Evolutionary conservation across 2,888 invertebrate genomes (phyloP).

Genomic region (Synanthedon vespiformis): DNA sequence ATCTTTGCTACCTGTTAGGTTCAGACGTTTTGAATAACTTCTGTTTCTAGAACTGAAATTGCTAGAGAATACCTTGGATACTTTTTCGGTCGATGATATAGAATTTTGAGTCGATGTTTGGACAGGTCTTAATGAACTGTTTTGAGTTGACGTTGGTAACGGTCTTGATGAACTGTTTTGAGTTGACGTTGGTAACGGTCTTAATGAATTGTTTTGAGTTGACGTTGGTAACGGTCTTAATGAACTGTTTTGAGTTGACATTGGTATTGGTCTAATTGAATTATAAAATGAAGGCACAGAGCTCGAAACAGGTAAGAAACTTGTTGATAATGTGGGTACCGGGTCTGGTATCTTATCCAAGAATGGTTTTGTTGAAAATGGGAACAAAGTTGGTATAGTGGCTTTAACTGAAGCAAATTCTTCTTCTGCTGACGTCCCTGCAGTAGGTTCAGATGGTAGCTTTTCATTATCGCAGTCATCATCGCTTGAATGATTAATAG

Average conservation of each 20-base stretch:
- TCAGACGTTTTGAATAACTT: conserved; percentile 51
- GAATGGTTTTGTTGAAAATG: conserved; percentile 16
- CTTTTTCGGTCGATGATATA: conserved; percentile 32
- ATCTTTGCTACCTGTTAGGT: conserved; percentile 40
- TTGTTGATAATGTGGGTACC: conserved; percentile 21
- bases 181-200: conserved; percentile 24
- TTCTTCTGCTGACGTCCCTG: conserved; percentile 35
- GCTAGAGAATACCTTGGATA: conserved; percentile 28
- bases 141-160: conserved; percentile 29
- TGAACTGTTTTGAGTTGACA: conserved; percentile 30
- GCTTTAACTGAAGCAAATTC: conserved; percentile 32
- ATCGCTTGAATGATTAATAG: conserved; percentile 40
- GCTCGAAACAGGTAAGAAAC: conserved; percentile 26
- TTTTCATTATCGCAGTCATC: conserved; percentile 58
- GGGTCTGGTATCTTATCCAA: conserved; percentile 7
- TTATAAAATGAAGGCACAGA: conserved; percentile 15
- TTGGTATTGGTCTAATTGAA: conserved; percentile 15
- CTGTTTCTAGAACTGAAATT: conserved; percentile 33
- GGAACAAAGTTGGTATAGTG: conserved; percentile 21
- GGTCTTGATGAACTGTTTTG: conserved; percentile 15
- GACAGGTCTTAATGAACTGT: conserved; percentile 8
- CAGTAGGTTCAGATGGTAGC: conserved; percentile 30
- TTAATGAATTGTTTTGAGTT: conserved; percentile 32
- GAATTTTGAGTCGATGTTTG: conserved; percentile 34
- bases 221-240: conserved; percentile 13